Evolutionary conservation across 2,797 vertebrate genomes (phyloP).

Genomic region (Gymnoscopelus braueri): DNA sequence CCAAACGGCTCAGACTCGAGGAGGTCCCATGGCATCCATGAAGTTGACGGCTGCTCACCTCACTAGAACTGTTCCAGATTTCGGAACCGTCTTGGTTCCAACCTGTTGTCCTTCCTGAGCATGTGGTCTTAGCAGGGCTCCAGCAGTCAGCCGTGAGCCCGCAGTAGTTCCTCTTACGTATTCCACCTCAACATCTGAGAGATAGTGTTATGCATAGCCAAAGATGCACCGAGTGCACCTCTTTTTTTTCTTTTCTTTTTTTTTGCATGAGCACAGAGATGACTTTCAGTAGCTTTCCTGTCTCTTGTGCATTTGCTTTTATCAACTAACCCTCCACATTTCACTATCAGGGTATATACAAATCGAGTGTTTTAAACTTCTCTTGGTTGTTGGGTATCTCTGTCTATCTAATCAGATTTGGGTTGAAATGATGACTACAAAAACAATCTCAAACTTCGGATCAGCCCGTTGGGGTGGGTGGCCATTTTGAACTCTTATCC

Average conservation of each 20-base stretch:
- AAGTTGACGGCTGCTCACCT: slow-evolving; percentile 31
- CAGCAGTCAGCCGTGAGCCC: slow-evolving; percentile 53
- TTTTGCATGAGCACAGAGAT: slow-evolving; percentile 66
- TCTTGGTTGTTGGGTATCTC: slow-evolving; percentile 34
- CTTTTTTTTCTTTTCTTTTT: slow-evolving; percentile 4
- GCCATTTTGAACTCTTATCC: background rate
- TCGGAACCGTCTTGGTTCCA: slow-evolving; percentile 34
- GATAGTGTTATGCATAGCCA: slow-evolving; percentile 65
- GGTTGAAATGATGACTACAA: slow-evolving; percentile 48
- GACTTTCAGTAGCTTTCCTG: slow-evolving; percentile 34
- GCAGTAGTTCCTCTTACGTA: slow-evolving; percentile 34
- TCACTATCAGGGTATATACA: slow-evolving; percentile 20
- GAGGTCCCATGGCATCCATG: slow-evolving; percentile 44
- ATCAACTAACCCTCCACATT: slow-evolving; percentile 10
- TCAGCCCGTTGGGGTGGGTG: slow-evolving; percentile 30
- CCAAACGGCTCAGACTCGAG: slow-evolving; percentile 56
- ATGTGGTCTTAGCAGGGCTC: slow-evolving; percentile 68
- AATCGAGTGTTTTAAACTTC: slow-evolving; percentile 31
- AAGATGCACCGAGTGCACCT: slow-evolving; percentile 68
- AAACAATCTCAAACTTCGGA: slow-evolving; percentile 38
- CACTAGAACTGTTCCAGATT: slow-evolving; percentile 40
- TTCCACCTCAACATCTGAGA: slow-evolving; percentile 53
- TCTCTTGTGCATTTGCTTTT: slow-evolving; percentile 28
- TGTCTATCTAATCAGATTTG: slow-evolving; percentile 35
- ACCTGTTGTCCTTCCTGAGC: slow-evolving; percentile 47